phyloP scores from a whole-genome alignment of 1,140 invertebrate genomes.

The Halictus rubicundus region DNA sequence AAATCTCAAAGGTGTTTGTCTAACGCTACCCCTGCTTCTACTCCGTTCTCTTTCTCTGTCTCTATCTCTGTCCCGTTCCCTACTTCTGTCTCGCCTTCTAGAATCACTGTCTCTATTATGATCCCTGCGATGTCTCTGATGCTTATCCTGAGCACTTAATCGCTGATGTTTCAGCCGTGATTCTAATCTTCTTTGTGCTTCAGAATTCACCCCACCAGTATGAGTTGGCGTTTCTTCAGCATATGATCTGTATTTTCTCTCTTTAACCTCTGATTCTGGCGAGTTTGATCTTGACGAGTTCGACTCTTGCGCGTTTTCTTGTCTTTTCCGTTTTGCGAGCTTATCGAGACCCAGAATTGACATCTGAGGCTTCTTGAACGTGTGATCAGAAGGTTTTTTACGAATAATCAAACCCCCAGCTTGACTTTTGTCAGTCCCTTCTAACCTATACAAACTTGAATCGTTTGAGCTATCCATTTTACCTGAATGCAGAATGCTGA shows the following conservation, averaged over 20 bases:
- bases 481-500: no score
- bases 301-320: conserved; percentile 78
- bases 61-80: conserved; percentile 67
- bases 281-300: conserved; percentile 68
- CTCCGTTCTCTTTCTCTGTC: conserved; percentile 72
- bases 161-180: conserved; percentile 84
- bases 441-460: conserved; percentile 88
- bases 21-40: conserved; percentile 68
- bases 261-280: conserved; percentile 70
- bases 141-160: conserved; percentile 75
- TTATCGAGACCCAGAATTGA: conserved; percentile 94
- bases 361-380: conserved; percentile 89
- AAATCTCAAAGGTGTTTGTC: conserved; percentile 83
- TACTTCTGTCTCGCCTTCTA: conserved; percentile 64
- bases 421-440: conserved; percentile 87
- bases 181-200: conserved; percentile 87
- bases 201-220: conserved; percentile 92
- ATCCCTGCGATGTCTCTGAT: conserved; percentile 62
- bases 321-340: conserved; percentile 88
- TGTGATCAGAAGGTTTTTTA: conserved; percentile 85
- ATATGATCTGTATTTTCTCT: conserved; percentile 88
- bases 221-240: conserved; percentile 95
- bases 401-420: conserved; percentile 91
- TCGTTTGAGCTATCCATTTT: conserved; percentile 65
- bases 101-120: conserved; percentile 68